Conservation (phyloP, 1,140 invertebrate species). For the Sminthurinus signatus region DNA sequence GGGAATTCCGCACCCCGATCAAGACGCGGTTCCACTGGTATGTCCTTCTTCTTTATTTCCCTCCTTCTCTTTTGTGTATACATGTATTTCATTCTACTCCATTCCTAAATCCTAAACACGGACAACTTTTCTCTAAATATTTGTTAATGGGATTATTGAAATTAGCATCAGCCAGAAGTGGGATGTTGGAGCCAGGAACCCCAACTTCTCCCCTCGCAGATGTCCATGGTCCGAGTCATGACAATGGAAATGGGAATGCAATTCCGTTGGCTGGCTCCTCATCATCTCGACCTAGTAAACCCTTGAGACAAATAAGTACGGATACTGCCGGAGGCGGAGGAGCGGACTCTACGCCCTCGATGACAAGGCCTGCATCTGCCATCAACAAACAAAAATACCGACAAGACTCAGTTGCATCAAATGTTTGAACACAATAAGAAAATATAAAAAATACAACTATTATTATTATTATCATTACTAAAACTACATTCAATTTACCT, state of each 20-base stretch:
- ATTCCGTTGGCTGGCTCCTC: slow-evolving; percentile 12
- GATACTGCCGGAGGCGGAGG: slow-evolving; percentile 18
- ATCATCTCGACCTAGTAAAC: slow-evolving; percentile 21
- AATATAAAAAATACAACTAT: not conserved
- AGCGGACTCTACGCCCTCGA: slow-evolving; percentile 22
- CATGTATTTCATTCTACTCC: too few relatives aligned
- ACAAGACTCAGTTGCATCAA: slow-evolving; percentile 35
- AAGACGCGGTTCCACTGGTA: slow-evolving; percentile 33
- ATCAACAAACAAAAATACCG: slow-evolving; percentile 21
- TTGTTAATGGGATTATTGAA: too few relatives aligned
- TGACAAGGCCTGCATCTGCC: slow-evolving; percentile 6
- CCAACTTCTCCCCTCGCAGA: slow-evolving; percentile 1
- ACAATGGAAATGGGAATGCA: slow-evolving; percentile 9
- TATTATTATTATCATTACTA: not conserved
- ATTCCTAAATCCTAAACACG: too few relatives aligned
- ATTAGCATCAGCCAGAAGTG: too few relatives aligned
- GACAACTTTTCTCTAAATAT: too few relatives aligned
- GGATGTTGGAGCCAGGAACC: not conserved
- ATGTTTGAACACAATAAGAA: slow-evolving; percentile 19
- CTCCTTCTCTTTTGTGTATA: too few relatives aligned
- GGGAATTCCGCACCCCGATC: slow-evolving; percentile 32
- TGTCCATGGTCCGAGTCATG: not conserved
- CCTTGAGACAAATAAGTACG: slow-evolving; percentile 20
- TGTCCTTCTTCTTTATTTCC: too few relatives aligned
- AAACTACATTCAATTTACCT: too few relatives aligned